Percentiles rank a stretch among this genome's conserved stretches.
phyloP scores from a whole-genome alignment of 2,888 invertebrate species.

The Papilio demoleus region DNA sequence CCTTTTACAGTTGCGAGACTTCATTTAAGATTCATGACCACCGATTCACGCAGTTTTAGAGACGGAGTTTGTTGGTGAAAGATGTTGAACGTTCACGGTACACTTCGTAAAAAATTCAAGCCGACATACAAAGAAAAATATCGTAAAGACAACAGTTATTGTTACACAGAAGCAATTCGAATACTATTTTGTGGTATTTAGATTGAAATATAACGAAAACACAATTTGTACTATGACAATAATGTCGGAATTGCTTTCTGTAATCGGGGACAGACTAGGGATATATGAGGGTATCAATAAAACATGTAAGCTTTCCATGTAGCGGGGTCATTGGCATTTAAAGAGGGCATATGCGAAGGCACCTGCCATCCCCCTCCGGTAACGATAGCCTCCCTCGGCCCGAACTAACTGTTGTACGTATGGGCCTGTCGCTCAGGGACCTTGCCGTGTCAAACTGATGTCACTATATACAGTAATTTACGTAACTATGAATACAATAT shows the following conservation, averaged over 20 bases:
- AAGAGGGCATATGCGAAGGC: constrained; percentile 77
- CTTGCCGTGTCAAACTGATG: constrained; percentile 14
- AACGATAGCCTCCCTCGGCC: constrained; percentile 59
- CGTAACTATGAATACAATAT: neutral
- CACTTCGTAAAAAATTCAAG: constrained; percentile 10
- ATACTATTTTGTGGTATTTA: constrained; percentile 6
- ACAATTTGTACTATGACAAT: constrained; percentile 26
- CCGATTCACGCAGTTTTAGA: constrained; percentile 7
- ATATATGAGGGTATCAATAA: constrained; percentile 49
- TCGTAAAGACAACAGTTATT: neutral
- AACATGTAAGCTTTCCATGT: constrained; percentile 54
- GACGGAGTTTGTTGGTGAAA: neutral
- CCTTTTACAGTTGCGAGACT: neutral
- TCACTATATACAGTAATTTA: constrained; percentile 2
- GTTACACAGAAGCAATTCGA: neutral
- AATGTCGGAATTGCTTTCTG: constrained; percentile 8
- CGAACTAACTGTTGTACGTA: constrained; percentile 70
- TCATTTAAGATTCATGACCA: constrained; percentile 20
- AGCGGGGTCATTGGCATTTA: constrained; percentile 76
- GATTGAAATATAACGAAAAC: constrained; percentile 10
- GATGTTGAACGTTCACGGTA: constrained; percentile 2
- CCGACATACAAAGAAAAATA: constrained; percentile 4
- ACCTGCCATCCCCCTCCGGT: constrained; percentile 71
- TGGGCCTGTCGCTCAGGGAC: constrained; percentile 34
- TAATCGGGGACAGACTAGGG: constrained; percentile 22